A percentile compares a stretch with the other conserved stretches of the same genome.
Evolutionary conservation across 1,140 invertebrate species (phyloP).

Genomic region (Anastrepha obliqua): DNA sequence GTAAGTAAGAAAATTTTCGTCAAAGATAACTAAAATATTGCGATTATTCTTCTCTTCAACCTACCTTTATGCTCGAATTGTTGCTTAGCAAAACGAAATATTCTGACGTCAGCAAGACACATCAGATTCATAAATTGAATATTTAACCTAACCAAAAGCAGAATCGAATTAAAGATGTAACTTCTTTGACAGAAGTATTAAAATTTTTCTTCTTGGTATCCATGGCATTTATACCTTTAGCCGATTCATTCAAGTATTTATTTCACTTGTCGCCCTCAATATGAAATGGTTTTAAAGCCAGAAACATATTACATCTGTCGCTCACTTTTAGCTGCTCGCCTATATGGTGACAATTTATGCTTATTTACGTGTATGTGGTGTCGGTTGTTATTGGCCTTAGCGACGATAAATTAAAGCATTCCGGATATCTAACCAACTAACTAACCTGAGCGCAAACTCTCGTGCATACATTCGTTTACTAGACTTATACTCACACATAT

Average conservation of each 20-base stretch:
- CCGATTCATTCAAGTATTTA: background rate
- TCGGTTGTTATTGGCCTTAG: conserved; percentile 38
- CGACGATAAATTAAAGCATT: conserved; percentile 46
- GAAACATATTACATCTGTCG: conserved; percentile 16
- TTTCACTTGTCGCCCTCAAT: background rate
- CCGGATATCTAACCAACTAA: background rate
- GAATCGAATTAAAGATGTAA: no score
- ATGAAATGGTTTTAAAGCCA: no score
- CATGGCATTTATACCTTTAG: background rate
- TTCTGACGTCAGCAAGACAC: no score
- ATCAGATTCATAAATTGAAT: no score
- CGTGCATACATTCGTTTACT: background rate
- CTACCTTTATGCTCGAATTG: no score
- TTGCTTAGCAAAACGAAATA: no score
- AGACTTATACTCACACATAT: background rate
- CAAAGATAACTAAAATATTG: no score
- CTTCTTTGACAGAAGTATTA: no score
- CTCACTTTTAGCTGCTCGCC: background rate
- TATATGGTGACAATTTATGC: conserved; percentile 33
- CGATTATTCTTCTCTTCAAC: no score
- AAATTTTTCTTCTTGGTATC: no score
- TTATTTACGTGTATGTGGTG: conserved; percentile 22
- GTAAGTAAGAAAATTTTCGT: no score
- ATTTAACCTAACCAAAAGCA: no score
- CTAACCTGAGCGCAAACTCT: background rate